Evolutionary conservation across 2,888 invertebrate species (phyloP).

Genomic region (Papilio gigon): DNA sequence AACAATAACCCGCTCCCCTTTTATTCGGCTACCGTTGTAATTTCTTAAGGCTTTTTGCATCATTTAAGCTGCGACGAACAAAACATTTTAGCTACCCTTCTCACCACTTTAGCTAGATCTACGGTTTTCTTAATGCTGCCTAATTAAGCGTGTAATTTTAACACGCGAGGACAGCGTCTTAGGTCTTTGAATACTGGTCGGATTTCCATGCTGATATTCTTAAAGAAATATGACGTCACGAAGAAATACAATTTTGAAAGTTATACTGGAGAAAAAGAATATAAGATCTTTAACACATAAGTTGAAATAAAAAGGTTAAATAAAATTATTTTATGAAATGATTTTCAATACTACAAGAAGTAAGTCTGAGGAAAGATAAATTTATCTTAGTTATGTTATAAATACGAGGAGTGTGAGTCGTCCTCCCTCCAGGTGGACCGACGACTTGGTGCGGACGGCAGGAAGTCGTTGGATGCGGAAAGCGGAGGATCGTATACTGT

Average conservation of each 20-base stretch:
- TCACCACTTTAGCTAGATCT: slow-evolving; percentile 50
- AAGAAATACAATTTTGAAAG: slow-evolving; percentile 18
- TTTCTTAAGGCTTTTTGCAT: slow-evolving; percentile 62
- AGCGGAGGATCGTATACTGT: no score
- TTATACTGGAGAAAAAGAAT: background rate
- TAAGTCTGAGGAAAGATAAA: no score
- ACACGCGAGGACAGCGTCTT: slow-evolving; percentile 26
- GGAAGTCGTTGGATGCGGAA: no score
- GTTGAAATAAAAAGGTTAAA: no score
- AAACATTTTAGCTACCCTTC: slow-evolving; percentile 51
- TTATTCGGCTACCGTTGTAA: slow-evolving; percentile 41
- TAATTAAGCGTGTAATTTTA: slow-evolving; percentile 26
- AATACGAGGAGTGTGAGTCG: no score
- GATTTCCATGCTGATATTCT: slow-evolving; percentile 51
- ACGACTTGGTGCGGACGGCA: no score
- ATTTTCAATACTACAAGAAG: no score
- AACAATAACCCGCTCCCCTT: slow-evolving; percentile 39
- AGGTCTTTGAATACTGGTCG: slow-evolving; percentile 48
- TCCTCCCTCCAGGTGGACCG: no score
- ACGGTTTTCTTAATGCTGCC: slow-evolving; percentile 46
- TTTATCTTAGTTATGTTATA: no score
- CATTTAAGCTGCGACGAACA: slow-evolving; percentile 63
- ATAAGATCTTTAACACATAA: no score
- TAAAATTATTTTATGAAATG: no score
- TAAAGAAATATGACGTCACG: slow-evolving; percentile 50